These are phyloP conservation scores for Heteronetta atricapilla DNA, from an alignment of 2,113 vertebrate species.

Conservation along the genomic window DNA sequence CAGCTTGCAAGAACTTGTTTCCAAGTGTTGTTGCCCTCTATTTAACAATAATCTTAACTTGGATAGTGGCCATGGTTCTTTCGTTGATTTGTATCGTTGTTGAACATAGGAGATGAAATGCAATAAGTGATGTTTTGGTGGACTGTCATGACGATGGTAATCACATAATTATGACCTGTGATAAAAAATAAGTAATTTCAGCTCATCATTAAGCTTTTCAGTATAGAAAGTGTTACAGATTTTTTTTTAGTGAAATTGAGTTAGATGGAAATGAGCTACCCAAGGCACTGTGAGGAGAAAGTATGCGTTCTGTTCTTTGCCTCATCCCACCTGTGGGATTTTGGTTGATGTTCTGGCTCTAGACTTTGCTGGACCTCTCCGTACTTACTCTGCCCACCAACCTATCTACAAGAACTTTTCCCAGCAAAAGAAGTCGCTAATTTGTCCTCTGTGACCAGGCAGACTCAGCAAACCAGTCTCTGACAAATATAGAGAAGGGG, in stretches of 20 bases:
- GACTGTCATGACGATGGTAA: background rate
- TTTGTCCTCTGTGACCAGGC: background rate
- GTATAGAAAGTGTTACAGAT: background rate
- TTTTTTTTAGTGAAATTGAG: background rate
- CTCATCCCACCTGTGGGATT: background rate
- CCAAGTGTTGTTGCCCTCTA: background rate
- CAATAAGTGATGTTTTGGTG: background rate
- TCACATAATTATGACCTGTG: background rate
- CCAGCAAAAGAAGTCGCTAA: background rate
- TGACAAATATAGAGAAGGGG: background rate
- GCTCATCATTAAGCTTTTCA: no score
- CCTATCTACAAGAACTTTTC: background rate
- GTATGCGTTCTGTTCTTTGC: background rate
- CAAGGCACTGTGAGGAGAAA: no score
- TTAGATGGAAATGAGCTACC: background rate
- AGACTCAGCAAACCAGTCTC: background rate
- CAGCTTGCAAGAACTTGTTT: background rate
- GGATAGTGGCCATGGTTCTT: background rate
- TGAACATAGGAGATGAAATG: background rate
- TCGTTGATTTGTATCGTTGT: background rate
- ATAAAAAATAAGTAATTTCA: background rate
- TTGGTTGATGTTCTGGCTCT: background rate
- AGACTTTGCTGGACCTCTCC: background rate
- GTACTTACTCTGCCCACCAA: background rate
- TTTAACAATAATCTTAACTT: background rate